Conservation (phyloP, 2,888 invertebrate genomes). For the Ypsolopha scabrella region DNA sequence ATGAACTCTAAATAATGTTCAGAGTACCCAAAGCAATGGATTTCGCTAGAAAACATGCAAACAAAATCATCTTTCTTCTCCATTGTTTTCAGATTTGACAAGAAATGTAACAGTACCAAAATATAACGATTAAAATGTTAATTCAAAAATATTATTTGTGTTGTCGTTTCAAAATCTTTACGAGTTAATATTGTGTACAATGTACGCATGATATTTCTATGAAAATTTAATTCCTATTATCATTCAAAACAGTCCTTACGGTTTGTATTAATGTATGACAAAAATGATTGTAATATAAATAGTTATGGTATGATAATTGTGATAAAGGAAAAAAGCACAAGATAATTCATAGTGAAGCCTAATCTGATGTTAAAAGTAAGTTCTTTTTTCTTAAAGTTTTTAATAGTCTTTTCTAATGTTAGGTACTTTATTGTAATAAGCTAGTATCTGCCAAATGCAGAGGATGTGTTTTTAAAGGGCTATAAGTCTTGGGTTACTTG, state of each 20-base stretch:
- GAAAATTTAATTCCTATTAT: not conserved
- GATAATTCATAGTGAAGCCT: constrained; percentile 59
- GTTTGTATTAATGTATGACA: constrained; percentile 41
- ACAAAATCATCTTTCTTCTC: too few relatives aligned
- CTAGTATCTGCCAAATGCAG: constrained; percentile 35
- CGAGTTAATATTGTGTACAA: constrained; percentile 9
- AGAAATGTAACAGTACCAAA: too few relatives aligned
- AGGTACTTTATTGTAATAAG: constrained; percentile 32
- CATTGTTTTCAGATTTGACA: too few relatives aligned
- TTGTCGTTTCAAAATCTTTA: constrained; percentile 1
- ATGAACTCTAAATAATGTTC: too few relatives aligned
- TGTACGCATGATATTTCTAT: constrained; percentile 14
- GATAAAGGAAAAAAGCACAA: constrained; percentile 66
- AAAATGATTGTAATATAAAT: constrained; percentile 45
- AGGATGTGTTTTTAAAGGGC: constrained; percentile 18
- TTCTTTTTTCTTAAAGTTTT: constrained; percentile 40
- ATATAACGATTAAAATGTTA: not conserved
- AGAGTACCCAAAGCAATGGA: too few relatives aligned
- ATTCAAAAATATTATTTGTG: not conserved
- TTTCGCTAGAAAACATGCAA: too few relatives aligned
- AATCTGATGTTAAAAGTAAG: constrained; percentile 54
- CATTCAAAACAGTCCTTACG: constrained; percentile 7
- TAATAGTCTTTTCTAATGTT: constrained; percentile 46
- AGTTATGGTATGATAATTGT: constrained; percentile 55
- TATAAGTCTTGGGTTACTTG: constrained; percentile 30